These are phyloP conservation scores for Cygnus atratus DNA, from an alignment of 2,113 vertebrate genomes.

Conservation along the genomic window DNA sequence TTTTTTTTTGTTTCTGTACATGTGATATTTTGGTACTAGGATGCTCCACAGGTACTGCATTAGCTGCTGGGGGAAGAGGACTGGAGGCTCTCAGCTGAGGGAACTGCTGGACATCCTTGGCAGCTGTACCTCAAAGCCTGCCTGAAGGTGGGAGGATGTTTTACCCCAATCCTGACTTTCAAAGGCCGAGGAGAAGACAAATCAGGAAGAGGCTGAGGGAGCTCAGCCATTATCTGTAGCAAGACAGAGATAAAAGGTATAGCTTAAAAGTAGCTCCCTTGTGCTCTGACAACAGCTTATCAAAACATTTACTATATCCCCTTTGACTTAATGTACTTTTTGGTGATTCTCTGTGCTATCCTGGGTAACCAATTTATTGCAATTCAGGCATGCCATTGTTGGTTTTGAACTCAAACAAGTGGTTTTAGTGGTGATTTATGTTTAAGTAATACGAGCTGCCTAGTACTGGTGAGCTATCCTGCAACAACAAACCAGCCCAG, in stretches of 20 bases:
- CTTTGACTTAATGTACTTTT: neutral
- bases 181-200: neutral
- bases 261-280: constrained; percentile 5
- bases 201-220: neutral
- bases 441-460: constrained; percentile 40
- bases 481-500: constrained; percentile 22
- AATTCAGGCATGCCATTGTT: neutral
- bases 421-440: neutral
- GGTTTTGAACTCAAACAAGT: constrained; percentile 32
- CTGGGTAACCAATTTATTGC: neutral
- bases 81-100: neutral
- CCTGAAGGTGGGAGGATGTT: neutral
- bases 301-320: neutral
- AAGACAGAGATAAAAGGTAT: neutral
- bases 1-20: neutral
- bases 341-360: neutral
- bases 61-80: constrained; percentile 7
- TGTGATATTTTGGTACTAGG: constrained; percentile 7
- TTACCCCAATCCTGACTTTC: neutral
- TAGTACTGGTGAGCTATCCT: neutral
- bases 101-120: neutral
- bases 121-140: neutral
- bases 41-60: constrained; percentile 2
- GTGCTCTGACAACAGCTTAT: constrained; percentile 6
- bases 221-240: neutral